Conservation (phyloP, 1,140 invertebrate species). For the Caenorhabditis inopinata region DNA sequence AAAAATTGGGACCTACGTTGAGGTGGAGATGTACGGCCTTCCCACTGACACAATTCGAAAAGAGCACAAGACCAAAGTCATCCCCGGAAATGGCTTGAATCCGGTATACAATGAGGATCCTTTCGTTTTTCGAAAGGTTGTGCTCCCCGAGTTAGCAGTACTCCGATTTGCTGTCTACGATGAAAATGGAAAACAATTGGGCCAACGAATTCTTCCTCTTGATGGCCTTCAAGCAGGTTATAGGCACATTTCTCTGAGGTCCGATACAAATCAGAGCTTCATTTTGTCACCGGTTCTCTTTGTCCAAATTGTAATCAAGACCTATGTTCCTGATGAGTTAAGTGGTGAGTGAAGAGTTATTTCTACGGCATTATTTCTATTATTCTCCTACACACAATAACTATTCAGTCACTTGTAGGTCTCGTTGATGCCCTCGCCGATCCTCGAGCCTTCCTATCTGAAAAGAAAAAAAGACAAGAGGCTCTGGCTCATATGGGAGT, state of each 20-base stretch:
- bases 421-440: constrained; percentile 96
- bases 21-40: constrained; percentile 99
- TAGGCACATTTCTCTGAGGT: constrained; percentile 91
- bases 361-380: too few relatives aligned
- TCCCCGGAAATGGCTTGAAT: constrained; percentile 93
- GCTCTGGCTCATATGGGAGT: constrained; percentile 92
- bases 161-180: constrained; percentile 97
- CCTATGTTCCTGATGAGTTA: constrained; percentile 98
- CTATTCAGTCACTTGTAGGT: too few relatives aligned
- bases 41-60: constrained; percentile 97
- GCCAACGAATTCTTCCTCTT: constrained; percentile 92
- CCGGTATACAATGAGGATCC: constrained; percentile 97
- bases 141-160: constrained; percentile 94
- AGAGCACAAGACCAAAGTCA: constrained; percentile 91
- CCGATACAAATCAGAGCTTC: constrained; percentile 98
- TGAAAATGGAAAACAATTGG: constrained; percentile 92
- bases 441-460: constrained; percentile 85
- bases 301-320: constrained; percentile 97
- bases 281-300: constrained; percentile 88
- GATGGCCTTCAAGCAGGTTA: constrained; percentile 81
- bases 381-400: too few relatives aligned
- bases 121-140: constrained; percentile 96
- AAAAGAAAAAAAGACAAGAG: constrained; percentile 84
- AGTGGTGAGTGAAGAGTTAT: constrained; percentile 71
- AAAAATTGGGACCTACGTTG: constrained; percentile 97